phyloP scores from a whole-genome alignment of 2,113 vertebrate genomes.

The Calyptommatus sinebrachiatus region DNA sequence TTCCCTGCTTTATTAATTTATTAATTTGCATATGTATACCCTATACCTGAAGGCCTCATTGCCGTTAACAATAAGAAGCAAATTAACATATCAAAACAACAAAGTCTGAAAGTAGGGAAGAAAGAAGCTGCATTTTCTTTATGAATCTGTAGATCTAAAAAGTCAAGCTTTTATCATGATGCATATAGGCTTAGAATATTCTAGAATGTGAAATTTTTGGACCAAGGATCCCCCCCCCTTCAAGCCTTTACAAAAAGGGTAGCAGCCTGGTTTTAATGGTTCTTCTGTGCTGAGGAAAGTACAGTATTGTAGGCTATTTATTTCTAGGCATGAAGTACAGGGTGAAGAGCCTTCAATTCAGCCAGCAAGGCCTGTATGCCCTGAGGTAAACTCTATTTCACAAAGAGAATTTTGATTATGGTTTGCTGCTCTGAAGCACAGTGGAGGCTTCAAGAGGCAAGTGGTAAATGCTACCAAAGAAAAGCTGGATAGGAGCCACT shows the following conservation, averaged over 20 bases:
- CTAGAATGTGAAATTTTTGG: conserved; percentile 59
- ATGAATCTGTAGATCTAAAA: conserved; percentile 17
- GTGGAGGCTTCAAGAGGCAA: conserved; percentile 81
- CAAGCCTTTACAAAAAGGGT: conserved; percentile 20
- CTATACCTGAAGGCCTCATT: too few relatives aligned
- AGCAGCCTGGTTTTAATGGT: conserved; percentile 63
- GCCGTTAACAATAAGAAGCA: too few relatives aligned
- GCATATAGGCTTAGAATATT: conserved; percentile 50
- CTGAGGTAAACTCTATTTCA: conserved; percentile 83
- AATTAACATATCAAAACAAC: too few relatives aligned
- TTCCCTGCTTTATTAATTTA: too few relatives aligned
- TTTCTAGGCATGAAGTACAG: conserved; percentile 61
- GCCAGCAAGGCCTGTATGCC: conserved; percentile 72
- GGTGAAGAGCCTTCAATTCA: conserved; percentile 68
- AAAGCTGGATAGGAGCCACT: conserved; percentile 89
- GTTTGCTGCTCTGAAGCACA: conserved; percentile 79
- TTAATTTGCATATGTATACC: too few relatives aligned
- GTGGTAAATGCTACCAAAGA: conserved; percentile 84
- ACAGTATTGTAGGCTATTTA: conserved; percentile 69
- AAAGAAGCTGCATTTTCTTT: not conserved
- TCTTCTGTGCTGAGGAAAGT: conserved; percentile 67
- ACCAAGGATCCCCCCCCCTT: conserved; percentile 33
- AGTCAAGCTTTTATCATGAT: conserved; percentile 27
- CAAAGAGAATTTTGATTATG: conserved; percentile 88
- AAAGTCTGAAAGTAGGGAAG: too few relatives aligned